Base-by-base conservation (phyloP, 2,888 invertebrate genomes). In the Trissolcus brochymenae region DNA sequence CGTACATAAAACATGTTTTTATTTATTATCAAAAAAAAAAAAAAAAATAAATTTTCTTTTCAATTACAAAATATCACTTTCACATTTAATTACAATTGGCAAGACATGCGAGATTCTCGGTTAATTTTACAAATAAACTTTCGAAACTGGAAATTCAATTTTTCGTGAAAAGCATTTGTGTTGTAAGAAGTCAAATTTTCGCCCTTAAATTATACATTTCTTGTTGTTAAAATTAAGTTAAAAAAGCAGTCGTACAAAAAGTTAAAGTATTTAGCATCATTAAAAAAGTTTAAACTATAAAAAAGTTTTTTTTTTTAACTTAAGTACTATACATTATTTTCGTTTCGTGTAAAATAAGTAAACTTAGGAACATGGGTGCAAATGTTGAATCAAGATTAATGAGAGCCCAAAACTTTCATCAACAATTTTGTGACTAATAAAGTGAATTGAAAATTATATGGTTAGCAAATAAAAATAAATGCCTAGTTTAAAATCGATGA, bases 1-100 rank as follows among this genome's bases (percentile, higher is more conserved):
- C 35, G 11, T 35, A 35, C 35, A 35, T 35, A 9, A 35, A 35
- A 16, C n/a, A 14, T 46, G 46, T 16, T 46, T 46, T 46, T 16
- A 14, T 16, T 46, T n/a, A 11, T 16, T 14, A 7, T 51, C 17
- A 17, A 51, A 51, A 11, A 50, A 51, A 51, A 4, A 17, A 13
- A n/a, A n/a, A n/a, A n/a, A n/a, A n/a, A n/a, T n/a, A n/a, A n/a
- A n/a, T n/a, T 51, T 19, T 49, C 1, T 14, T 75, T 59, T 4
- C 41, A 65, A 75, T 75, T 75, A 75, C 68, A 68, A 70, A 75
- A 60, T 65, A 65, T 70, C 65, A 65, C 50, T 68, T 60, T 75
- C 46, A 54, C 53, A 62, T 46, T 16, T 35, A 11, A 35, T 35
- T 35, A 35, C 35, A 35, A 35, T 9, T 35, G 16, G 16, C 16